Conservation (phyloP, 2,797 vertebrate species). For the Coregonus ussuriensis region DNA sequence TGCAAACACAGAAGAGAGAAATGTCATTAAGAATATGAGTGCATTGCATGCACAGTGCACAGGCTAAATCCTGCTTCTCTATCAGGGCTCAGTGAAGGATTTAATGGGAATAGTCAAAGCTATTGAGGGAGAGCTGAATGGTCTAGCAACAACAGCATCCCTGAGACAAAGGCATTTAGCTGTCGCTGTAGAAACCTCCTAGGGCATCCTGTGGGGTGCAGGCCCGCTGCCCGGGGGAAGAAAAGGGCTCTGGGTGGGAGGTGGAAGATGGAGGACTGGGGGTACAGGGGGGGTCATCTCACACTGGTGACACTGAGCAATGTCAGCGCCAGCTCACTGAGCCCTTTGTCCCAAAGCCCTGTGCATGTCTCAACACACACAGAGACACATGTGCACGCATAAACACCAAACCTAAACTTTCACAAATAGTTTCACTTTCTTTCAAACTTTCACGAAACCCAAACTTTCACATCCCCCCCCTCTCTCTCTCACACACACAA, state of each 20-base stretch:
- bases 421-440: neutral
- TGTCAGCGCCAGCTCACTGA: slow-evolving; percentile 65
- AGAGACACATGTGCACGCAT: slow-evolving; percentile 7
- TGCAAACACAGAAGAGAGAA: slow-evolving; percentile 63
- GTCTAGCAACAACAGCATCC: slow-evolving; percentile 54
- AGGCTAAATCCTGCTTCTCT: slow-evolving; percentile 30
- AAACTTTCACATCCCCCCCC: neutral
- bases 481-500: slow-evolving; percentile 13
- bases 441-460: slow-evolving; percentile 8
- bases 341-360: slow-evolving; percentile 63
- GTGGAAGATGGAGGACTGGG: slow-evolving; percentile 24
- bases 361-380: slow-evolving; percentile 24
- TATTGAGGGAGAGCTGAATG: slow-evolving; percentile 70
- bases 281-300: slow-evolving; percentile 34
- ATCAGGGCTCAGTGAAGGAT: slow-evolving; percentile 42
- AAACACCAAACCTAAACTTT: slow-evolving; percentile 7
- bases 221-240: slow-evolving; percentile 44
- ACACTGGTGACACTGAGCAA: slow-evolving; percentile 62
- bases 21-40: slow-evolving; percentile 31
- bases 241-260: slow-evolving; percentile 27
- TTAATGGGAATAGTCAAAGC: slow-evolving; percentile 56
- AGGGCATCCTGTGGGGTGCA: slow-evolving; percentile 55
- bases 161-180: slow-evolving; percentile 61
- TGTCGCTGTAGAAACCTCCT: slow-evolving; percentile 60
- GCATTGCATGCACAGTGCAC: slow-evolving; percentile 21